Evolutionary conservation across 2,888 invertebrate species (phyloP), one percentile per base, ranked within the genome.

Genomic region (Dysmachus trigonus): DNA sequence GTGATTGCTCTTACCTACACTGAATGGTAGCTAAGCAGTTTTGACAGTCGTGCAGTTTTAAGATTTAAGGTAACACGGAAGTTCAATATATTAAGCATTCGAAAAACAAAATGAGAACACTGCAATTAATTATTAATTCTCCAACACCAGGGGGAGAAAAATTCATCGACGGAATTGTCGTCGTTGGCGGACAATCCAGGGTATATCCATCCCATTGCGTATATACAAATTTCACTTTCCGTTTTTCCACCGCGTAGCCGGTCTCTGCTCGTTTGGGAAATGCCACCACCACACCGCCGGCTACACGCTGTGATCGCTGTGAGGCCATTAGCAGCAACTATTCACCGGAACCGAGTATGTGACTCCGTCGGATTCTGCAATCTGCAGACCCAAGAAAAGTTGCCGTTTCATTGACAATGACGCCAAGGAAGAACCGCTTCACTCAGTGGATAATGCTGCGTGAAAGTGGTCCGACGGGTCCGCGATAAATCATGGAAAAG

Each of bases 391-490:
- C 10, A n/a, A 76, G 76, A 76, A 33, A 76, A 76, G 38, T 76
- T 76, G 22, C 76, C 76, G 0, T 74, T 22, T 74, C 74, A 35
- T 30, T 31, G 35, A 35, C 35, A 18, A 74, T 74, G 74, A 33
- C 18, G 74, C 22, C 22, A 38, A 76, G 35, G 76, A 76, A 38
- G 76, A 38, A 76, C 38, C 22, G 38, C 74, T 74, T 4, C 18
- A 73, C 35, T 76, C 38, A 2, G 41, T 22, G 62, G 33, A 38
- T 38, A 76, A 38, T 76, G 35, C 18, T 76, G 35, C 76, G 76
- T 76, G 76, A 76, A 76, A 76, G 76, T 76, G 33, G 76, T 38
- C 8, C 18, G 76, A 76, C 76, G 35, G 10, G 76, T 73, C 53
- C 15, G 18, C 10, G 33, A 35, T 76, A 41, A 76, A 41, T 76